Base-by-base conservation (phyloP, 2,797 vertebrate genomes). In the Manis crassicaudata region DNA sequence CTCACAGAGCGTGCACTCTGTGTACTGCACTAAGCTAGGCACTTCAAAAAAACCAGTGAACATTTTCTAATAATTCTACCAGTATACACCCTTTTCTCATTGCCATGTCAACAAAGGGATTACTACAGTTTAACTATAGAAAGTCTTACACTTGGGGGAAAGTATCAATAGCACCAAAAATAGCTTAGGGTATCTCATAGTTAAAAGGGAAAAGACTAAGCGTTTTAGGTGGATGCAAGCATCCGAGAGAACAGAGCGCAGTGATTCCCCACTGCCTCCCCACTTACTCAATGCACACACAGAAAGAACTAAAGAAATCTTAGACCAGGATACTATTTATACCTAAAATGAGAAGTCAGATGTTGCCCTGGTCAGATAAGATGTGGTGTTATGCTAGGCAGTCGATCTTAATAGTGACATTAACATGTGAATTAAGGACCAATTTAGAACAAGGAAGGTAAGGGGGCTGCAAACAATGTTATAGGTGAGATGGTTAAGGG, bases 11-110 rank as follows among this genome's bases (percentile, higher is more conserved):
- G 35, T 35, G 43, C 9, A 20, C 17, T 96, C 40, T 90, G n/a
- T 86, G 16, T 60, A 37, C 32, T 37, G 60, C 7, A 83, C 35
- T 72, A 90, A 84, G 21, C 7, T 80, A 83, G 63, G 79, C 40
- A 70, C 60, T 76, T 92, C 60, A 68, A 73, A 80, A 94, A 94
- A 90, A 40, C 21, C 21, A 91, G 16, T 25, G 52, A 91, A n/a
- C 27, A 7, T 13, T 68, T 89, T 88, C 40, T 35, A 83, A 85
- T 68, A 65, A 3, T 25, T 63, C 56, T 93, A 21, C 37, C 46
- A 72, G 56, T 18, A 50, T 5, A 65, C 0, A 80, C 0, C 54
- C 32, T 54, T 95, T 89, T 40, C 60, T 92, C n/a, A 65, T 12
- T 58, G 83, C 21, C 85, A 37, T 54, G n/a, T 68, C 77, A 94